Conservation (phyloP, 2,888 invertebrate genomes). For the Fragum fragum region DNA sequence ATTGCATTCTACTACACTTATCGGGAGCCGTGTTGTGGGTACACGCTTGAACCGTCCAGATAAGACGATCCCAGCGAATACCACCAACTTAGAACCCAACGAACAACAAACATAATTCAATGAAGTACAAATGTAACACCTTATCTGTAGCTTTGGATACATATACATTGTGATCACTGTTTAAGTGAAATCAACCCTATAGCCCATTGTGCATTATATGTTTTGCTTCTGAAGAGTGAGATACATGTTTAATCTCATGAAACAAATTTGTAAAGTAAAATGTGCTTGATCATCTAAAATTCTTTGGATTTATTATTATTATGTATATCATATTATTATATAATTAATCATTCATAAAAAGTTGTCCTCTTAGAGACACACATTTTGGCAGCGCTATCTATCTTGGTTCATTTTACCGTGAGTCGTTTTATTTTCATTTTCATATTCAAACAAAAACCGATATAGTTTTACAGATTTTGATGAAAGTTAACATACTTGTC, state of each 20-base stretch:
- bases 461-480: too few species aligned
- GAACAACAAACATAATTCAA: background rate
- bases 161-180: background rate
- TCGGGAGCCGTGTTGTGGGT: conserved; percentile 3
- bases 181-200: background rate
- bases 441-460: too few species aligned
- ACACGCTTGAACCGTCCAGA: background rate
- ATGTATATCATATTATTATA: too few species aligned
- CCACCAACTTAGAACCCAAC: background rate
- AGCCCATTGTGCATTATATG: background rate
- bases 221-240: background rate
- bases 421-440: too few species aligned
- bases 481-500: too few species aligned
- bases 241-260: background rate
- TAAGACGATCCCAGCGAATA: background rate
- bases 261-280: conserved; percentile 1
- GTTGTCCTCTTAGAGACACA: too few species aligned
- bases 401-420: too few species aligned
- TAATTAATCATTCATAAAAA: too few species aligned
- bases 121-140: background rate
- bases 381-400: too few species aligned
- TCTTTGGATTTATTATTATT: conserved; percentile 1
- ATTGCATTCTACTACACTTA: background rate
- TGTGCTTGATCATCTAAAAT: background rate
- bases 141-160: background rate